Conservation (phyloP, 1,140 invertebrate species). For the Drosophila hydei region DNA sequence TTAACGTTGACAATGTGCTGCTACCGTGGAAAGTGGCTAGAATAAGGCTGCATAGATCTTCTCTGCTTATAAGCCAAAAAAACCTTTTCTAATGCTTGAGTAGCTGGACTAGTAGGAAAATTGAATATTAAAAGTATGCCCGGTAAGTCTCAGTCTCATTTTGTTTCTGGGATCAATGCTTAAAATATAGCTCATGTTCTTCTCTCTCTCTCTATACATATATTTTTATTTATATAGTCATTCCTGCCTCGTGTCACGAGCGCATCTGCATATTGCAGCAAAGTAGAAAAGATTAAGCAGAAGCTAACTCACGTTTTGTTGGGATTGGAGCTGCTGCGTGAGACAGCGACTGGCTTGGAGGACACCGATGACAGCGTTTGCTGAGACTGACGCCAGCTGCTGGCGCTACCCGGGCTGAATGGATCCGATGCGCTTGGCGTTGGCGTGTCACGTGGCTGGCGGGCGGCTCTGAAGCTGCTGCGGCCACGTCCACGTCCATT, state of each 20-base stretch:
- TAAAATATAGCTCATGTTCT: no score
- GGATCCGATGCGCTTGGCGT: neutral
- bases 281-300: neutral
- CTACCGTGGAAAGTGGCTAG: no score
- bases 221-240: no score
- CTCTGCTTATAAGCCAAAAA: no score
- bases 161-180: no score
- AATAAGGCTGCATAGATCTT: no score
- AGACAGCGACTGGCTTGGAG: constrained; percentile 13
- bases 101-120: no score
- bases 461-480: constrained; percentile 45
- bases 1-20: no score
- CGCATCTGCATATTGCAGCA: neutral
- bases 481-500: constrained; percentile 30
- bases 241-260: neutral
- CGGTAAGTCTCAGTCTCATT: no score
- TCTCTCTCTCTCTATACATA: no score
- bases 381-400: constrained; percentile 32
- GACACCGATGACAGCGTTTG: constrained; percentile 15
- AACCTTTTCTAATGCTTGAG: no score
- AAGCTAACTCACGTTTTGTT: constrained; percentile 72
- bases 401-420: constrained; percentile 7
- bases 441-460: constrained; percentile 62
- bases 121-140: no score
- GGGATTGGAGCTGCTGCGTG: constrained; percentile 26